Conservation (phyloP, 2,888 invertebrate species). For the Lathronympha strigana region DNA sequence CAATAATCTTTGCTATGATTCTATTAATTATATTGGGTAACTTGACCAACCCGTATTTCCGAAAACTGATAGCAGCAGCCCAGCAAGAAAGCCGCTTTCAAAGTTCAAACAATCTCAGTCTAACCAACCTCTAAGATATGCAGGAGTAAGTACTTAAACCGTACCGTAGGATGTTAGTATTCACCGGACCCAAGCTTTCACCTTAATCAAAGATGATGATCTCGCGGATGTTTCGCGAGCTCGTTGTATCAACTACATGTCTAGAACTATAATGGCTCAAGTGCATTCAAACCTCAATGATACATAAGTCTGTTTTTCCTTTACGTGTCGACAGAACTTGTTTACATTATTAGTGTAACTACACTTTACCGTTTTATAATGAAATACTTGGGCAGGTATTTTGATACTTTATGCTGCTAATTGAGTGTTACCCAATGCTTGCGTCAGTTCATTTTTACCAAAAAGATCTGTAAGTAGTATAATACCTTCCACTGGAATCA, state of each 20-base stretch:
- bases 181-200: slow-evolving; percentile 54
- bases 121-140: background rate
- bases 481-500: too few relatives aligned
- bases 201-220: slow-evolving; percentile 52
- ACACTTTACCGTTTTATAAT: slow-evolving; percentile 5
- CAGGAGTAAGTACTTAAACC: slow-evolving; percentile 3
- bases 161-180: slow-evolving; percentile 30
- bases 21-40: too few relatives aligned
- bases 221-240: slow-evolving; percentile 30
- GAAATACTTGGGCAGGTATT: too few relatives aligned
- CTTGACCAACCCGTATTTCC: too few relatives aligned
- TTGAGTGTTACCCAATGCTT: background rate
- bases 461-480: too few relatives aligned
- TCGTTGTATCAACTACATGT: background rate
- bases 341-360: slow-evolving; percentile 5
- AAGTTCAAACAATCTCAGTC: slow-evolving; percentile 7
- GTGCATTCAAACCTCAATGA: background rate
- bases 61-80: too few relatives aligned
- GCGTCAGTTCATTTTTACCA: background rate
- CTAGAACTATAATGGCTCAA: background rate
- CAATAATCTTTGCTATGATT: too few relatives aligned
- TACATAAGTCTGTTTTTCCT: background rate
- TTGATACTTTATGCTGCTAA: background rate
- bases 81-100: background rate
- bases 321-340: background rate